Base-by-base conservation (phyloP, 2,888 invertebrate genomes). In the Dynastes grantii region DNA sequence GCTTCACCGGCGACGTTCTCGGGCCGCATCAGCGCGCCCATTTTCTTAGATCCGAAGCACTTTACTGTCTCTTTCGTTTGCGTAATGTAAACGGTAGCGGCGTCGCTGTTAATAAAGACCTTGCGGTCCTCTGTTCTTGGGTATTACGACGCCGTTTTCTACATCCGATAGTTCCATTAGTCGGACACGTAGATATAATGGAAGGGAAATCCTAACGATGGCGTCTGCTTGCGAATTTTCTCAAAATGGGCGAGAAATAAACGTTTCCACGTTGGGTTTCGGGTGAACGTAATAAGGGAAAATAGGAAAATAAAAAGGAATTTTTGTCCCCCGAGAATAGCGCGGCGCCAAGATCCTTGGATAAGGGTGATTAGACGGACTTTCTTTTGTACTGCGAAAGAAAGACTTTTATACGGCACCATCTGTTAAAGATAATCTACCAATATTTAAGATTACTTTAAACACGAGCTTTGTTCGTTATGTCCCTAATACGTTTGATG, bases 161-260 rank as follows among this genome's bases (percentile, higher is more conserved):
- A 58, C 55, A 58, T 55, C 55, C 55, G 55, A 75, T 63, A 49
- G 73, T 61, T 45, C 73, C 45, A 61, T 75, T 75, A 61, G 73
- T 75, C 51, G 73, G 61, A 61, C 58, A 45, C 61, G 73, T 61
- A 75, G 22, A 27, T 67, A 67, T 67, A 45, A 45, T 68, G 49
- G 49, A 51, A 11, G 68, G 22, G 51, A 51, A 63, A 63, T 63
- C 11, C 9, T 63, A 63, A 29, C 63, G 63, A 32, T 32, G 63
- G 63, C 63, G 32, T 63, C 63, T 63, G 63, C 29, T 29, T 32
- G 29, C 13, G 32, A 63, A 63, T 63, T 63, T 29, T 32, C 63
- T 63, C 32, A 13, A 63, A 63, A 63, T 32, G 63, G 11, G 29
- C 8, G 29, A 29, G 63, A 32, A 63, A 63, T 32, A 32, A 32